phyloP scores from a whole-genome alignment of 2,888 invertebrate genomes.

The Miltochrista miniata region DNA sequence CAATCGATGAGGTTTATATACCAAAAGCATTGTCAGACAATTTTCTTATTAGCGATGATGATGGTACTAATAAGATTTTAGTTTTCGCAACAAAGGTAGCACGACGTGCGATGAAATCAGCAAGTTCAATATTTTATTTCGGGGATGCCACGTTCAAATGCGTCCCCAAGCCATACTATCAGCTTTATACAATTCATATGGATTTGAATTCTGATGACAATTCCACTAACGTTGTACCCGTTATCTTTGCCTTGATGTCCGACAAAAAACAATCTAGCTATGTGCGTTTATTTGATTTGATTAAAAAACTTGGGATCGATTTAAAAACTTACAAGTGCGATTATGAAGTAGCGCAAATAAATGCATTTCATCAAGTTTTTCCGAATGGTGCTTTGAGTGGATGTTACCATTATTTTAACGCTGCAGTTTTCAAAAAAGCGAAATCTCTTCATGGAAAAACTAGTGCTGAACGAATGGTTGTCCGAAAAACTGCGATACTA shows the following conservation, averaged over 20 bases:
- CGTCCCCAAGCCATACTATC: conserved; percentile 1
- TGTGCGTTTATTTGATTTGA: background rate
- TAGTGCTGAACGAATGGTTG: conserved; percentile 1
- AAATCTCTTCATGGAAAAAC: conserved; percentile 1
- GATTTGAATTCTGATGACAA: background rate
- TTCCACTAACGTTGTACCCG: background rate
- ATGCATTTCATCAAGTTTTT: background rate
- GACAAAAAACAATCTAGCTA: background rate
- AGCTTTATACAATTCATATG: background rate
- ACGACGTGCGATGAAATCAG: background rate
- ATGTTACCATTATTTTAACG: background rate
- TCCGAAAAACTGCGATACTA: background rate
- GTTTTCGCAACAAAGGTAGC: background rate
- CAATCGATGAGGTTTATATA: background rate
- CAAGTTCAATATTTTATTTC: background rate
- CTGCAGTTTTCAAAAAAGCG: background rate
- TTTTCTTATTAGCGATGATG: background rate
- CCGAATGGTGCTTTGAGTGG: background rate
- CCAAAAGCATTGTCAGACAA: background rate
- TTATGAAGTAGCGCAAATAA: background rate
- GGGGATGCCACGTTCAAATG: conserved; percentile 1
- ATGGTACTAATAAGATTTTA: background rate
- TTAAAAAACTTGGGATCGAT: background rate
- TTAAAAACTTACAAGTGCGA: background rate
- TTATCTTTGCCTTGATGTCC: background rate